phyloP scores from a whole-genome alignment of 1,140 invertebrate genomes.

The Melanaphis sacchari region DNA sequence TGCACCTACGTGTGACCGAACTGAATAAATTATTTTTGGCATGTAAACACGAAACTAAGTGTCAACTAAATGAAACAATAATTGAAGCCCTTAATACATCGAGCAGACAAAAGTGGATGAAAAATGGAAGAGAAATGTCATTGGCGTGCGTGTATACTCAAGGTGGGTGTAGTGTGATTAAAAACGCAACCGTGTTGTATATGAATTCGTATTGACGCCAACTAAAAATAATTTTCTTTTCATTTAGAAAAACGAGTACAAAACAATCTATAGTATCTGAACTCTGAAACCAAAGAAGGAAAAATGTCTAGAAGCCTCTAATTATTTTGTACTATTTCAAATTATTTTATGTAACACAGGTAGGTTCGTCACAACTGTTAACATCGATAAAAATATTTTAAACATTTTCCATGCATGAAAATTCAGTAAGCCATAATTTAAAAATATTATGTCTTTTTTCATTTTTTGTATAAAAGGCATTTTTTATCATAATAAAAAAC shows the following conservation, averaged over 20 bases:
- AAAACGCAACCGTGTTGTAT: background rate
- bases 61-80: background rate
- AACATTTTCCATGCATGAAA: background rate
- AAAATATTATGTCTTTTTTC: background rate
- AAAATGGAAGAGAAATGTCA: background rate
- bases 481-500: background rate
- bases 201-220: background rate
- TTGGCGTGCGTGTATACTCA: background rate
- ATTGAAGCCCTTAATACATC: background rate
- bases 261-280: background rate
- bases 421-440: background rate
- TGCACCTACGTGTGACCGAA: background rate
- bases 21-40: background rate
- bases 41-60: background rate
- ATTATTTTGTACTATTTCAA: background rate
- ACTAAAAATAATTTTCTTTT: background rate
- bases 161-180: background rate
- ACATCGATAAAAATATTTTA: background rate
- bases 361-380: background rate
- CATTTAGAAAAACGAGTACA: background rate
- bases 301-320: background rate
- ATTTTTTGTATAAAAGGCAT: background rate
- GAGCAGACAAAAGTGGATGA: background rate
- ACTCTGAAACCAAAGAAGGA: background rate
- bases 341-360: background rate